Evolutionary conservation across 2,797 vertebrate species (phyloP).

Genomic region (Lateolabrax maculatus): DNA sequence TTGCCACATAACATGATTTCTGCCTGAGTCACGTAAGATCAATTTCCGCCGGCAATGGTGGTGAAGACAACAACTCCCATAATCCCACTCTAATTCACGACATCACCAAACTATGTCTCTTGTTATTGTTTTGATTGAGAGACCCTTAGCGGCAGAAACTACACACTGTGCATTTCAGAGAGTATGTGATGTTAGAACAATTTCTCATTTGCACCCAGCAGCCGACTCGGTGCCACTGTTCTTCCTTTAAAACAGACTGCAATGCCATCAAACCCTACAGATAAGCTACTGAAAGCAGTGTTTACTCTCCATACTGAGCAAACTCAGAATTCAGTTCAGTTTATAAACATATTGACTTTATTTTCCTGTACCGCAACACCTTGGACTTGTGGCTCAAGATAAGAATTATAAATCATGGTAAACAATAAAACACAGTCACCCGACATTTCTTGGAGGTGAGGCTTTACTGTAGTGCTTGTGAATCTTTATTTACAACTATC

Average conservation of each 20-base stretch:
- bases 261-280: constrained; percentile 19
- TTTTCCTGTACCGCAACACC: constrained; percentile 43
- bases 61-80: no score
- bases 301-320: constrained; percentile 40
- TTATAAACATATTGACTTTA: constrained; percentile 66
- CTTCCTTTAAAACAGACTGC: neutral
- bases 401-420: constrained; percentile 52
- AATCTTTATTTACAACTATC: constrained; percentile 69
- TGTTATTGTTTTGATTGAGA: no score
- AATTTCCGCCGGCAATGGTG: no score
- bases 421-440: constrained; percentile 34
- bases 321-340: constrained; percentile 56
- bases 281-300: constrained; percentile 38
- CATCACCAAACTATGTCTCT: no score
- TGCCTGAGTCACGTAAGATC: no score
- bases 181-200: neutral
- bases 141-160: no score
- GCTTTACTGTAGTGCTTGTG: constrained; percentile 40
- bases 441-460: constrained; percentile 35
- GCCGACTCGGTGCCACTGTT: neutral
- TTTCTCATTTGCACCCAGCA: constrained; percentile 3
- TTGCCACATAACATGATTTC: no score
- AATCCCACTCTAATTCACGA: no score
- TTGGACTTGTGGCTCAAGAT: constrained; percentile 38
- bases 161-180: no score